phyloP scores from a whole-genome alignment of 2,113 vertebrate genomes.

The Xenopus borealis region DNA sequence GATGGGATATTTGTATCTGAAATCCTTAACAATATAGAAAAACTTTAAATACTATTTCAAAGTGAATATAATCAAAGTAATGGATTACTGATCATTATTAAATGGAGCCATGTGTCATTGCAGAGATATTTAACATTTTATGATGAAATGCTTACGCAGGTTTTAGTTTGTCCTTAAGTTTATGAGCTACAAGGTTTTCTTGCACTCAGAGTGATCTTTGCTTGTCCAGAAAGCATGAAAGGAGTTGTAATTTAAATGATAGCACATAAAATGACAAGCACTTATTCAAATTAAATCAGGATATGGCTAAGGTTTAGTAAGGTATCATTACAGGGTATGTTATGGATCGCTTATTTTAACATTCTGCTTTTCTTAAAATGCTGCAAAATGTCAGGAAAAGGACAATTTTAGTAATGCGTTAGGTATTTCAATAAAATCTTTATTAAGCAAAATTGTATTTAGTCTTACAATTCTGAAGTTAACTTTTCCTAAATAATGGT shows the following conservation, averaged over 20 bases:
- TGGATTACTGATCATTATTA: constrained; percentile 44
- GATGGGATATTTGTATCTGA: too few species aligned
- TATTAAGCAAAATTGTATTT: background rate
- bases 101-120: constrained; percentile 42
- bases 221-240: constrained; percentile 44
- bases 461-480: too few species aligned
- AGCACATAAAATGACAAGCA: constrained; percentile 44
- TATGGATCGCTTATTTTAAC: constrained; percentile 36
- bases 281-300: constrained; percentile 45
- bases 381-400: constrained; percentile 40
- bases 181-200: constrained; percentile 41
- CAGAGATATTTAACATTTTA: constrained; percentile 42
- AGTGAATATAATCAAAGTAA: constrained; percentile 31
- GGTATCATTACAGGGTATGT: constrained; percentile 27
- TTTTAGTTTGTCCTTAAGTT: constrained; percentile 45
- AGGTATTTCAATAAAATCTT: background rate
- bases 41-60: background rate
- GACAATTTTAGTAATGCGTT: constrained; percentile 17
- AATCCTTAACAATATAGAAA: background rate
- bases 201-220: constrained; percentile 40
- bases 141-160: constrained; percentile 37
- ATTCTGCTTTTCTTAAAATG: constrained; percentile 38
- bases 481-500: too few species aligned
- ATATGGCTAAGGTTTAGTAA: constrained; percentile 32
- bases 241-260: constrained; percentile 43